Conservation (phyloP, 2,113 vertebrate genomes). For the Copsychus sechellarum region DNA sequence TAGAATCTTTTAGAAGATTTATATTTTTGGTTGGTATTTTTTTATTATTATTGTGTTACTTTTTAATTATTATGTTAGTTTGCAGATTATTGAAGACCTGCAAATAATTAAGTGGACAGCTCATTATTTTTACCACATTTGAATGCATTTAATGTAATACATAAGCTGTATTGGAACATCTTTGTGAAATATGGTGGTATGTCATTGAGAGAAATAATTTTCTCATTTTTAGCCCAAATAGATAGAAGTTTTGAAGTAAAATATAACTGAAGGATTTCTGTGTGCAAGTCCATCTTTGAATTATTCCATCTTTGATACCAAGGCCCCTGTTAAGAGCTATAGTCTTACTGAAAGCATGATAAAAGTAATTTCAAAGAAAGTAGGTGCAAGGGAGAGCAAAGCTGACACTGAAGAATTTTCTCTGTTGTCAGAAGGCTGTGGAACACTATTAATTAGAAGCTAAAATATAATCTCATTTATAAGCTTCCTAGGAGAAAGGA, state of each 20-base stretch:
- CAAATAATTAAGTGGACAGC: neutral
- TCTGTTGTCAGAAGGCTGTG: constrained; percentile 17
- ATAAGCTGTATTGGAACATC: neutral
- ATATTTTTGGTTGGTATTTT: neutral
- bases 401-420: neutral
- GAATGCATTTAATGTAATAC: neutral
- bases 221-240: neutral
- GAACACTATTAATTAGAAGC: constrained; percentile 23
- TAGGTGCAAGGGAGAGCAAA: neutral
- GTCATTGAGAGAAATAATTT: neutral
- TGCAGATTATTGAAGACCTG: neutral
- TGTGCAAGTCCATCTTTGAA: neutral
- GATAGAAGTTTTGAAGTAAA: neutral
- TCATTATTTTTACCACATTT: neutral
- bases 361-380: constrained; percentile 9
- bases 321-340: neutral
- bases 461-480: constrained; percentile 31
- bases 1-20: neutral
- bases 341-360: neutral
- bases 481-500: neutral
- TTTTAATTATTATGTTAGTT: neutral
- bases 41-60: neutral
- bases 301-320: neutral
- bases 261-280: neutral
- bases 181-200: neutral